Base-by-base conservation (phyloP, 2,113 vertebrate genomes). In the Regulus satrapa region DNA sequence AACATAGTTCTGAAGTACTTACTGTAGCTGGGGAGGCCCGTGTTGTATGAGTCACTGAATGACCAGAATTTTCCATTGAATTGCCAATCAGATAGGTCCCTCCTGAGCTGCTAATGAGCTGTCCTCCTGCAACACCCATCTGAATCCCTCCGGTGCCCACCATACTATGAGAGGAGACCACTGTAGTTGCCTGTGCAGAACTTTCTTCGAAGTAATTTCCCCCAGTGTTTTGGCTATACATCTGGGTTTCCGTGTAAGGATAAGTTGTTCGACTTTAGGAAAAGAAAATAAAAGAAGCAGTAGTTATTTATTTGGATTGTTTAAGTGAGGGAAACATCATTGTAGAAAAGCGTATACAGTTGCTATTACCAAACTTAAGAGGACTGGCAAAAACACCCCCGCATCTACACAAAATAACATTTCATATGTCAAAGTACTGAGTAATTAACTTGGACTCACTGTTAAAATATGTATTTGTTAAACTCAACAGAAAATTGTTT, bases 201-300 rank as follows among this genome's bases (percentile, higher is more conserved):
- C 98, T 97, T 90, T 98, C 98, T 97, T 98, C 98, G 96, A 98
- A 98, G 93, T 98, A 98, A 97, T 96, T 98, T 72, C 98, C 97
- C 88, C 98, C 98, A 93, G 98, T 97, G 96, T 98, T 98, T 95
- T 98, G 98, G 96, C 97, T 98, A 95, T 98, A 98, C 98, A 98
- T 98, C 96, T 98, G 98, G 32, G 98, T 98, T 97, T 98, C 98
- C 71, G 98, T 97, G 88, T 98, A 98, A 95, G 98, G 98, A 56
- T 98, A 98, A 83, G 98, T 98, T 96, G 98, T 98, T 97, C 97
- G 98, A 96, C 98, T 98, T 97, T 79, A 96, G 91, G 87, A 95
- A 92, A 94, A 95, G 55, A 95, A 96, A 92, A 86, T 77, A 87
- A 88, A 95, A 91, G 32, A 91, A 91, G 49, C 20, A 56, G 56